Conservation (phyloP, 2,888 invertebrate genomes). For the Pollenia labialis region DNA sequence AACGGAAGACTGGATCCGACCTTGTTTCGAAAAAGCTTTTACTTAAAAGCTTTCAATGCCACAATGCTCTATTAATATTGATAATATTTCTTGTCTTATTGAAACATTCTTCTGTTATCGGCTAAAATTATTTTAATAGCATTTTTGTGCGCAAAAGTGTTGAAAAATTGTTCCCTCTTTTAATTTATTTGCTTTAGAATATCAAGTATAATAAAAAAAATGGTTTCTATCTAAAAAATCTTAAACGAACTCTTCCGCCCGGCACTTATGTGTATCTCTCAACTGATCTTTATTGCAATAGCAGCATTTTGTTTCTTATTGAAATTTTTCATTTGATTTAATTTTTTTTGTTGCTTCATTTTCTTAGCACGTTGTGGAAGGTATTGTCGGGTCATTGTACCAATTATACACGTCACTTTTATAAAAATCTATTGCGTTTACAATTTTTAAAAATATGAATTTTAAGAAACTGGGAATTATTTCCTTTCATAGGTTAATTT, state of each 20-base stretch:
- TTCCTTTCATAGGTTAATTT: too few relatives aligned
- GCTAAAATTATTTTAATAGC: too few relatives aligned
- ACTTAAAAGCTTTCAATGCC: too few relatives aligned
- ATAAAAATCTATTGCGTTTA: neutral
- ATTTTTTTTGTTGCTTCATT: too few relatives aligned
- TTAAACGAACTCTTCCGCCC: conserved; percentile 25
- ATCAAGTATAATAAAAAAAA: conserved; percentile 57
- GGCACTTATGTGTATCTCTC: neutral
- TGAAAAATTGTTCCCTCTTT: conserved; percentile 76
- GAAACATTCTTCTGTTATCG: too few relatives aligned
- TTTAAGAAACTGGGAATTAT: too few relatives aligned
- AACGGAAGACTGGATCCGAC: too few relatives aligned
- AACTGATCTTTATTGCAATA: neutral
- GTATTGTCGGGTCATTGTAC: neutral
- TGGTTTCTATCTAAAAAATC: neutral
- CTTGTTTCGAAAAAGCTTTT: too few relatives aligned
- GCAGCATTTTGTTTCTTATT: neutral
- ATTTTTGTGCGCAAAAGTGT: neutral
- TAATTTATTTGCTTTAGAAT: conserved; percentile 78
- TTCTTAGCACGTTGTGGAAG: neutral
- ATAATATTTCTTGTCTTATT: too few relatives aligned
- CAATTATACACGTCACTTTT: neutral
- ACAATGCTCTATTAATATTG: too few relatives aligned
- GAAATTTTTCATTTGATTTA: too few relatives aligned
- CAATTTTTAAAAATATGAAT: too few relatives aligned